Percentiles rank a stretch among this genome's conserved stretches.
These are phyloP conservation scores for Limnodromus scolopaceus DNA, from an alignment of 2,797 vertebrate genomes.

Conservation along the genomic window DNA sequence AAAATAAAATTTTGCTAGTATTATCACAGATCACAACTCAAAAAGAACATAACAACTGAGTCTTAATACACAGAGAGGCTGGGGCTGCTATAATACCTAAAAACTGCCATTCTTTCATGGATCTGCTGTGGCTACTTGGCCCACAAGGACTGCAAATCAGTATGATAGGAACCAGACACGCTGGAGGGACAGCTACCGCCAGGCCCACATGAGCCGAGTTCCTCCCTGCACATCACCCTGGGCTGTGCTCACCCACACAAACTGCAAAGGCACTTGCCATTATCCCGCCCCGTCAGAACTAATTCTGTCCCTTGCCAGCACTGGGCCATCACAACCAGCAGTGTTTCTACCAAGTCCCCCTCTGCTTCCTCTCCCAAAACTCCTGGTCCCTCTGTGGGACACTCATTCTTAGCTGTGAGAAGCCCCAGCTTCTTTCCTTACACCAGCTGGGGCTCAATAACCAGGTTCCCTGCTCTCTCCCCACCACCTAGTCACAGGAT, in stretches of 20 bases:
- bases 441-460: background rate
- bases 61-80: background rate
- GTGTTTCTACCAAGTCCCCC: background rate
- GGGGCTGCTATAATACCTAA: background rate
- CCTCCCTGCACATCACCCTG: background rate
- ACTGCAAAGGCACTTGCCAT: background rate
- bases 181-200: background rate
- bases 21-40: background rate
- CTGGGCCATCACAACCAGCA: background rate
- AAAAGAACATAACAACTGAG: background rate
- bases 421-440: background rate
- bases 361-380: background rate
- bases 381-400: background rate
- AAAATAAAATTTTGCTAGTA: background rate
- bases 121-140: background rate
- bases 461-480: background rate
- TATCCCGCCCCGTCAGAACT: background rate
- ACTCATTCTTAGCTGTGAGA: background rate
- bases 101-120: background rate
- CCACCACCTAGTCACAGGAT: background rate
- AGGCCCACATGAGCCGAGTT: background rate
- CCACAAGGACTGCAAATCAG: background rate
- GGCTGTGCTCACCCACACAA: background rate
- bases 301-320: background rate
- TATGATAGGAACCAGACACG: background rate